These are phyloP conservation scores for Typhlomys cinereus DNA, from an alignment of 2,113 vertebrate species.

Conservation along the genomic window DNA sequence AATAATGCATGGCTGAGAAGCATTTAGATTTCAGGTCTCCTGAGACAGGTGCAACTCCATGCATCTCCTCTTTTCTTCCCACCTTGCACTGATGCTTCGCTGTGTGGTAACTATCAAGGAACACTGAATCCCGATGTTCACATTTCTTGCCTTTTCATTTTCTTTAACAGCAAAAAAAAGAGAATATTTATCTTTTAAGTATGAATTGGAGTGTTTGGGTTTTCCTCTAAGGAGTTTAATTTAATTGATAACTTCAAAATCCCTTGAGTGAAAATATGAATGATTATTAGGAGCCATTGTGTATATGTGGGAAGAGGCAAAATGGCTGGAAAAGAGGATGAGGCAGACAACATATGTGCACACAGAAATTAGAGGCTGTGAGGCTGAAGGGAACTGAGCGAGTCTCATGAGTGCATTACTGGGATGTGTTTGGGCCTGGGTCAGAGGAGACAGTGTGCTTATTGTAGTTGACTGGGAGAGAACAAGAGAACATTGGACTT, in stretches of 20 bases:
- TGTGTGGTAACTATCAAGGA: slow-evolving; percentile 37
- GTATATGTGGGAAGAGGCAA: background rate
- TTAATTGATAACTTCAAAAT: slow-evolving; percentile 68
- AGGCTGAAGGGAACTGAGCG: background rate
- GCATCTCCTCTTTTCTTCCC: background rate
- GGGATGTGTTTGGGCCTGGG: no score
- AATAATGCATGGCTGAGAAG: background rate
- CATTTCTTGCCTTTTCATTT: slow-evolving; percentile 52
- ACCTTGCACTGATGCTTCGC: slow-evolving; percentile 22
- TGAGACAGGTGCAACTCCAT: background rate
- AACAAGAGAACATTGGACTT: background rate
- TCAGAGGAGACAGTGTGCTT: no score
- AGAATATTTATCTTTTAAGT: slow-evolving; percentile 49
- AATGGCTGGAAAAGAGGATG: background rate
- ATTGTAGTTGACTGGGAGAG: background rate
- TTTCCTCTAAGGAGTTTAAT: slow-evolving; percentile 44
- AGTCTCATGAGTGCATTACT: background rate
- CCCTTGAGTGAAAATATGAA: slow-evolving; percentile 16
- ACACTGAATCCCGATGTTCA: slow-evolving; percentile 26
- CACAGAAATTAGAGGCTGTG: background rate
- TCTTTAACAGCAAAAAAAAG: slow-evolving; percentile 56
- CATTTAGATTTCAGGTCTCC: background rate
- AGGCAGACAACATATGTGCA: background rate
- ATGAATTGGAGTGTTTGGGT: background rate
- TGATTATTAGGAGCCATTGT: slow-evolving; percentile 24